These are phyloP conservation scores for Gymnocephalus cernua DNA, from an alignment of 2,113 vertebrate species.

Conservation along the genomic window DNA sequence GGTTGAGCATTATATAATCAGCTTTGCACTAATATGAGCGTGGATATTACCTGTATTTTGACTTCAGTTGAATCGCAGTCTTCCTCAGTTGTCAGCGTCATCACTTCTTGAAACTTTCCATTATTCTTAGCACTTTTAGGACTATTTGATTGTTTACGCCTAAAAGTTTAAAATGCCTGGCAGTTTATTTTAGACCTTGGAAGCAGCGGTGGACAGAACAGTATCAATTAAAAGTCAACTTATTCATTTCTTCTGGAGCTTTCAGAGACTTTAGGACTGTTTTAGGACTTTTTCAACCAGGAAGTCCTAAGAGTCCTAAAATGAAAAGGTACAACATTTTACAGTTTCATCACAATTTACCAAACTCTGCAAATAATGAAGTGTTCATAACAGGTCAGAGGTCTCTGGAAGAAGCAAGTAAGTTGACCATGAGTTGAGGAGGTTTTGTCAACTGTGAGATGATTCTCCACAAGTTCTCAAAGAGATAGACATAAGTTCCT, in stretches of 20 bases:
- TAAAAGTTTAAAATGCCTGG: neutral
- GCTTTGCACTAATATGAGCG: neutral
- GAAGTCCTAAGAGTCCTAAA: neutral
- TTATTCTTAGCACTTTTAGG: neutral
- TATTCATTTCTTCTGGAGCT: neutral
- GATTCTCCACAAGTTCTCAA: neutral
- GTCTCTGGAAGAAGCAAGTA: neutral
- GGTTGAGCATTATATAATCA: slow-evolving; percentile 13
- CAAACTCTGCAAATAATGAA: neutral
- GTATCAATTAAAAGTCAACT: too few species aligned
- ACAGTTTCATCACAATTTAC: neutral
- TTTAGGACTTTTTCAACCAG: neutral
- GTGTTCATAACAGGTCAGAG: neutral
- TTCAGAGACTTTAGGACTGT: neutral
- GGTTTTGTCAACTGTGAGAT: neutral
- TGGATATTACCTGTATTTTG: neutral
- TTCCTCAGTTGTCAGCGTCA: neutral
- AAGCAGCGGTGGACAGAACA: neutral
- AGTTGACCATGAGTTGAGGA: neutral
- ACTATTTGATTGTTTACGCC: neutral
- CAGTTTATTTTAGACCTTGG: neutral
- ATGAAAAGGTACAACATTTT: neutral
- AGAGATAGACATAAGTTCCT: neutral
- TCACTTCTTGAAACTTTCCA: neutral
- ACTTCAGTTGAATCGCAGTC: neutral